Percentiles rank a stretch among this genome's conserved stretches.
Conservation (phyloP, 1,140 invertebrate genomes). For the Anastrepha ludens region DNA sequence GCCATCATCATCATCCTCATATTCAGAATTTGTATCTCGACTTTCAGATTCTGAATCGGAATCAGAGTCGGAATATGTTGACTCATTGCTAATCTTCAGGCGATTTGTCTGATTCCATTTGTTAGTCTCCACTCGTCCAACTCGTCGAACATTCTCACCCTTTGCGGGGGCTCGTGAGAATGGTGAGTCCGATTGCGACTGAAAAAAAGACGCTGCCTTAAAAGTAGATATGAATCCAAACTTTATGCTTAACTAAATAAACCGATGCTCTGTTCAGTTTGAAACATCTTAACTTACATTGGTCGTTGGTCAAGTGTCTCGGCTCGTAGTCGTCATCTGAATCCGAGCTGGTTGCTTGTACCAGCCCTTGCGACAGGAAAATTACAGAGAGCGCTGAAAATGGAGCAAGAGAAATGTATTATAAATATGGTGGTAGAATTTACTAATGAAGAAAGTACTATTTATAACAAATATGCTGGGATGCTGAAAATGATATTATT, state of each 20-base stretch:
- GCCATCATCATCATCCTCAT: slow-evolving; percentile 63
- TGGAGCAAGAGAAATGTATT: no score
- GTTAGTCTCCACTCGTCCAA: background rate
- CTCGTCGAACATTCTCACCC: background rate
- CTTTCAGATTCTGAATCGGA: slow-evolving; percentile 44
- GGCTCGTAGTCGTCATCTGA: slow-evolving; percentile 65
- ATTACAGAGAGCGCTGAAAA: slow-evolving; percentile 3
- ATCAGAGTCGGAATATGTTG: slow-evolving; percentile 36
- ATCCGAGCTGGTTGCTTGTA: background rate
- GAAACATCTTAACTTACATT: slow-evolving; percentile 64
- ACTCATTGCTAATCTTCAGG: background rate
- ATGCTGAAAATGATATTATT: no score
- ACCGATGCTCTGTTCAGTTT: background rate
- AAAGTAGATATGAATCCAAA: slow-evolving; percentile 72
- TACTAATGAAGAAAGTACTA: no score
- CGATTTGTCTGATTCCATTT: background rate
- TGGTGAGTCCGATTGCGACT: slow-evolving; percentile 65
- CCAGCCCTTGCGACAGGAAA: background rate
- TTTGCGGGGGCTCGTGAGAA: slow-evolving; percentile 49
- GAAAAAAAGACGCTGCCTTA: slow-evolving; percentile 74
- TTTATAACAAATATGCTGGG: no score
- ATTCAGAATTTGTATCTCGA: slow-evolving; percentile 56
- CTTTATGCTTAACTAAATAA: slow-evolving; percentile 47
- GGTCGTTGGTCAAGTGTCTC: slow-evolving; percentile 66
- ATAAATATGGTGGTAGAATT: no score